These are phyloP conservation scores for Ctenopoma multispine DNA, from an alignment of 2,797 vertebrate species.

Conservation along the genomic window DNA sequence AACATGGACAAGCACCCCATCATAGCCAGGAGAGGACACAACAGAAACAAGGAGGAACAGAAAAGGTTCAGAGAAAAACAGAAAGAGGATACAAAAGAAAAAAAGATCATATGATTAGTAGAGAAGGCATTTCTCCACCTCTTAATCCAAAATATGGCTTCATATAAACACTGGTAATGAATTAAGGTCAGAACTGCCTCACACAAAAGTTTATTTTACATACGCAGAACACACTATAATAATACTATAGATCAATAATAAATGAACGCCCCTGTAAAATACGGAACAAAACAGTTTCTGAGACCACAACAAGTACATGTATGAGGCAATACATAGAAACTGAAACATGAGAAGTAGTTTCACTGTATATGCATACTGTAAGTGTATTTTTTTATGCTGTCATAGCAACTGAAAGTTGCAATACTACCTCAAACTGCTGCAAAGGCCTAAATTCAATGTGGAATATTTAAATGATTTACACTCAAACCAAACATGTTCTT, in stretches of 20 bases:
- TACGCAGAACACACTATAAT: background rate
- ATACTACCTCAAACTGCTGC: slow-evolving; percentile 2
- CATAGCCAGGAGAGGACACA: slow-evolving; percentile 48
- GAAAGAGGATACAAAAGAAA: slow-evolving; percentile 45
- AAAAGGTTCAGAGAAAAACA: slow-evolving; percentile 51
- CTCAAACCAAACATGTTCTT: slow-evolving; percentile 28
- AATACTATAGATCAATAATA: background rate
- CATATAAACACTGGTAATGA: slow-evolving; percentile 13
- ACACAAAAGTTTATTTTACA: slow-evolving; percentile 2
- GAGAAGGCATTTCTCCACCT: slow-evolving; percentile 31
- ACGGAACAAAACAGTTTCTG: background rate
- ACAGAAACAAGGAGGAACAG: slow-evolving; percentile 39
- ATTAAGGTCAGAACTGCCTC: background rate
- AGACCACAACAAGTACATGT: slow-evolving; percentile 6
- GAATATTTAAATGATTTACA: slow-evolving; percentile 29
- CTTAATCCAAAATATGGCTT: slow-evolving; percentile 20
- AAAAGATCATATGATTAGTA: slow-evolving; percentile 38
- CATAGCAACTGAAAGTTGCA: slow-evolving; percentile 42
- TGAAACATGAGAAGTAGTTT: slow-evolving; percentile 1
- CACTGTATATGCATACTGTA: slow-evolving; percentile 1
- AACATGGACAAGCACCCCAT: slow-evolving; percentile 73
- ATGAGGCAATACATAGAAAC: slow-evolving; percentile 1
- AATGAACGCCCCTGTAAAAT: slow-evolving; percentile 3
- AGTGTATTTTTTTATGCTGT: slow-evolving; percentile 31
- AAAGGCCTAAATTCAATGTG: slow-evolving; percentile 26